Evolutionary conservation across 2,888 invertebrate species (phyloP), one percentile per base, ranked within the genome.

Genomic region (Cantharis rufa): DNA sequence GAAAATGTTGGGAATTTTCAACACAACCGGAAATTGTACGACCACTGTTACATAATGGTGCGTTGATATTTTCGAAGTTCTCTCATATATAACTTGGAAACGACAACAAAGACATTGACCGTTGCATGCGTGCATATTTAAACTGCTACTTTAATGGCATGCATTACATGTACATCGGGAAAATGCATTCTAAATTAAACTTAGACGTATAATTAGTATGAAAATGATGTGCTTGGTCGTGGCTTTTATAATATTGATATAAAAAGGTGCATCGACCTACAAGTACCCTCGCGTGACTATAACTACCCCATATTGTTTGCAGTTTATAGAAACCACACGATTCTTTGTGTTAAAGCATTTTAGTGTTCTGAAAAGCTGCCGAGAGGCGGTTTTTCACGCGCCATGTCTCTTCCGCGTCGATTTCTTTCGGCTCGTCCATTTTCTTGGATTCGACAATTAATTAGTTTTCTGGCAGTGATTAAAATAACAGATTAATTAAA

Each of bases 201-300:
- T 48, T 48, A 48, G 48, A 48, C 48, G 48, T 48, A 48, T 48
- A 48, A 48, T 48, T 48, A 48, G 48, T 48, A 48, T 48, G 48
- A 48, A 48, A 48, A 48, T 48, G 48, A 21, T 66, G 18, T 63
- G 16, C 63, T 16, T 11, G 15, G 64, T 21, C 64, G 21, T 66
- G 21, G 16, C 64, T 66, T 66, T 66, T 66, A 21, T 18, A 21
- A 66, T 66, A 66, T 66, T 66, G 64, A 66, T 66, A 66, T 71
- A 62, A 71, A 16, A 64, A 76, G 75, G 77, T 75, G 75, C 77
- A 76, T 78, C 74, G 79, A 16, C 77, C 79, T 71, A 69, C 21
- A 72, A 64, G 74, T 62, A 77, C 79, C 79, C 79, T 79, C 69
- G 79, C 79, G 79, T 79, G 79, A 79, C 79, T 77, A 75, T 24